phyloP scores from a whole-genome alignment of 2,888 invertebrate genomes.

The Ptychoptera contaminata region DNA sequence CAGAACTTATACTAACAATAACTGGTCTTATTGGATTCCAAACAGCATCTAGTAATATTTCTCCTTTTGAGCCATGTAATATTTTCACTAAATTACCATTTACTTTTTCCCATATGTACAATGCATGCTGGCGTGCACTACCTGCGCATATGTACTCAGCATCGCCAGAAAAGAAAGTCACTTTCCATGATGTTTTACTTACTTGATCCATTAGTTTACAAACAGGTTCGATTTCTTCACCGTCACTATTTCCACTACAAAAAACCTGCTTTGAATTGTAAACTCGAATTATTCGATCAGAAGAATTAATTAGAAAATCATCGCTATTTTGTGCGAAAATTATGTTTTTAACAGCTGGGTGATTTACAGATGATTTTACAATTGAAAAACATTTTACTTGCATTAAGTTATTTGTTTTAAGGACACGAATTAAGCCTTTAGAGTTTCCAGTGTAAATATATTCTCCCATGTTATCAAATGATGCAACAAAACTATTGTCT shows the following conservation, averaged over 20 bases:
- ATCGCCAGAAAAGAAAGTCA: conserved; percentile 92
- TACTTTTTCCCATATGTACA: conserved; percentile 92
- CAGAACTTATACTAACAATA: conserved; percentile 80
- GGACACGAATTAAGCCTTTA: conserved; percentile 69
- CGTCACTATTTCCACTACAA: conserved; percentile 64
- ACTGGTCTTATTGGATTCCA: conserved; percentile 95
- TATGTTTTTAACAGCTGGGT: conserved; percentile 85
- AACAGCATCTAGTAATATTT: conserved; percentile 53
- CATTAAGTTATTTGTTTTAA: conserved; percentile 38
- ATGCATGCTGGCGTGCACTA: conserved; percentile 55
- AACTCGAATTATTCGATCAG: conserved; percentile 83
- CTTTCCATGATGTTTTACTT: conserved; percentile 84
- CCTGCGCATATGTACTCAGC: conserved; percentile 94
- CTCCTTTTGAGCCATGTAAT: conserved; percentile 43
- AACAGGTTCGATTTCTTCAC: conserved; percentile 82
- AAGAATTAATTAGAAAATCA: conserved; percentile 85
- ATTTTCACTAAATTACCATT: conserved; percentile 92
- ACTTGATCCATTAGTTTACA: conserved; percentile 32
- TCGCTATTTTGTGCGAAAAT: conserved; percentile 85
- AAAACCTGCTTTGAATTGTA: conserved; percentile 76
- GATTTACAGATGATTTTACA: conserved; percentile 76
- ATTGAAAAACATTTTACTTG: conserved; percentile 60
- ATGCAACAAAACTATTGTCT: conserved; percentile 61
- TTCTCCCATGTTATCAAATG: conserved; percentile 79
- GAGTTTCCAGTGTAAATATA: conserved; percentile 87